phyloP scores from a whole-genome alignment of 2,113 vertebrate genomes.

The Apeltes quadracus region DNA sequence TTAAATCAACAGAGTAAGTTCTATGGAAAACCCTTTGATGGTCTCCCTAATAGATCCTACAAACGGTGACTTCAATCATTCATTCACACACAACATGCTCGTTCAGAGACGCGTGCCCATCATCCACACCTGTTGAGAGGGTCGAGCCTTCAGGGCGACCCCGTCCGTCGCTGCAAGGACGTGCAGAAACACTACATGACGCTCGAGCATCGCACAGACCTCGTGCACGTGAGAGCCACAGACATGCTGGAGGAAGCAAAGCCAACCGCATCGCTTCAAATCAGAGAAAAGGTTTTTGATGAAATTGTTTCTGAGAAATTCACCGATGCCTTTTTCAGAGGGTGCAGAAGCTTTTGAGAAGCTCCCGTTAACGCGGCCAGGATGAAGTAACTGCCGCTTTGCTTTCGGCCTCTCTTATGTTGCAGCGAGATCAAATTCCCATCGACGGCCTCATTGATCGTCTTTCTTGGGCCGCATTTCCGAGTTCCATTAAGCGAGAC shows the following conservation, averaged over 20 bases:
- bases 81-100: background rate
- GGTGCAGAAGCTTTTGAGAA: background rate
- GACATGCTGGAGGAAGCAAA: no score
- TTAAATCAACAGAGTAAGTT: background rate
- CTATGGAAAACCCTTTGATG: background rate
- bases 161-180: background rate
- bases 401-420: slow-evolving; percentile 8
- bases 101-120: background rate
- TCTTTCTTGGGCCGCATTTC: slow-evolving; percentile 38
- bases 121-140: background rate
- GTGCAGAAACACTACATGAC: background rate
- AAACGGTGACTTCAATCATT: background rate
- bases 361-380: background rate
- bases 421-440: slow-evolving; percentile 33
- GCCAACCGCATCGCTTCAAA: background rate
- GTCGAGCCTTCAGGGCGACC: background rate
- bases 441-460: slow-evolving; percentile 34
- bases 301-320: background rate
- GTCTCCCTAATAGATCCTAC: background rate
- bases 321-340: background rate
- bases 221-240: background rate
- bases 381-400: slow-evolving; percentile 9
- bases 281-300: background rate
- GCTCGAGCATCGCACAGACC: background rate
- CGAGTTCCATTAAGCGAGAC: slow-evolving; percentile 35